Conservation (phyloP, 2,888 invertebrate species). For the Oasisia sp. region DNA sequence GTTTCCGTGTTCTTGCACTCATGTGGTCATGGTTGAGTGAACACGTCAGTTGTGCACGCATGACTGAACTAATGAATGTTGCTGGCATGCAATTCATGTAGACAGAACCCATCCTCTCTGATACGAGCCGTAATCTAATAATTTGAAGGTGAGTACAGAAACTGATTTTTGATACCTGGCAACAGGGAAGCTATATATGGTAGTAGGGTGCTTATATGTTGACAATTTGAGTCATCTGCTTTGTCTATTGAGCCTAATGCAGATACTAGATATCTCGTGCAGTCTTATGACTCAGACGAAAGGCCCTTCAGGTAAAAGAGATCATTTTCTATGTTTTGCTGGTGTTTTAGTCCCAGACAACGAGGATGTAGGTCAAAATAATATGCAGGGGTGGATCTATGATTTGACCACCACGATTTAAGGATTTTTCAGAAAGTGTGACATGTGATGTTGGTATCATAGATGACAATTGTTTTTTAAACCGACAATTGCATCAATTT, state of each 20-base stretch:
- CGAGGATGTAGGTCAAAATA: neutral
- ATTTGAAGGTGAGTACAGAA: neutral
- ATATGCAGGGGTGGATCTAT: too few relatives aligned
- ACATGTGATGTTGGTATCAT: too few relatives aligned
- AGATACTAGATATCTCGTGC: too few relatives aligned
- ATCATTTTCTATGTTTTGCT: neutral
- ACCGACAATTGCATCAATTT: too few relatives aligned
- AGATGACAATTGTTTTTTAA: too few relatives aligned
- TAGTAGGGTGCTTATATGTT: neutral
- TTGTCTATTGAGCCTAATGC: too few relatives aligned
- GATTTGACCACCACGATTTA: too few relatives aligned
- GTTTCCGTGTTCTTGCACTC: neutral
- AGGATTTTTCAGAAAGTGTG: too few relatives aligned
- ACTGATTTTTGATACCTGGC: neutral
- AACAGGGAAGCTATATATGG: neutral
- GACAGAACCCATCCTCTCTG: neutral
- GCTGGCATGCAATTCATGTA: neutral
- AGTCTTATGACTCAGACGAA: too few relatives aligned
- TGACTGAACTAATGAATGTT: neutral
- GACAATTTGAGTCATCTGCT: neutral
- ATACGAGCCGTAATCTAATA: neutral
- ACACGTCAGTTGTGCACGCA: neutral
- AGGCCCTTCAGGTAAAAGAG: too few relatives aligned
- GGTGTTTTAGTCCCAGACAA: neutral
- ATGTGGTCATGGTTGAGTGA: neutral